Percentiles rank a stretch among this genome's conserved stretches.
Conservation (phyloP, 2,888 invertebrate genomes). For the Neoscelio sp. region DNA sequence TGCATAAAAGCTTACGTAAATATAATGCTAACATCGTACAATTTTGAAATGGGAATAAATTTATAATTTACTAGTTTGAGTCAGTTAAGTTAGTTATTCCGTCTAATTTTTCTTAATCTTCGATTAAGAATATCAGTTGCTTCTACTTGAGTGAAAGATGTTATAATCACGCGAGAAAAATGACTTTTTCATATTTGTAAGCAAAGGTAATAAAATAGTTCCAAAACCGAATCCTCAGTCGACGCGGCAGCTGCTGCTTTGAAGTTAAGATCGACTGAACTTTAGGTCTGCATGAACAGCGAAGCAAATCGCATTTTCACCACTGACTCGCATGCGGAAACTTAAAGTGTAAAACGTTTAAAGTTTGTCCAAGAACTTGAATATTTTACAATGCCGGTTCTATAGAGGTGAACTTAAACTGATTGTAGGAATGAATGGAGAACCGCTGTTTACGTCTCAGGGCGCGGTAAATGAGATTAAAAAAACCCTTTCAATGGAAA, state of each 20-base stretch:
- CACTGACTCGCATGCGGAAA: conserved; percentile 11
- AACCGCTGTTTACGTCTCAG: not conserved
- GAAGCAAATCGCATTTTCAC: conserved; percentile 21
- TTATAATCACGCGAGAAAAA: too few relatives aligned
- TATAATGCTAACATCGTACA: too few relatives aligned
- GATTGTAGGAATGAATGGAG: conserved; percentile 5
- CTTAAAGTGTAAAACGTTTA: conserved; percentile 21
- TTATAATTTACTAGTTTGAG: too few relatives aligned
- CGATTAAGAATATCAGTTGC: too few relatives aligned
- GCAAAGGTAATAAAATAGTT: not conserved
- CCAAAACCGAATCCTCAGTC: not conserved
- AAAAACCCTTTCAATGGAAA: not conserved
- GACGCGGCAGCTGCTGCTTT: not conserved
- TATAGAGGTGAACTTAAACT: conserved; percentile 2
- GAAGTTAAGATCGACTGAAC: conserved; percentile 19
- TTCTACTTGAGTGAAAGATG: too few relatives aligned
- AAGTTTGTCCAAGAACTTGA: conserved; percentile 14
- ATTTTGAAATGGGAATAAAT: too few relatives aligned
- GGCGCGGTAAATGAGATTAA: conserved; percentile 1
- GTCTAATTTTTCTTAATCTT: too few relatives aligned
- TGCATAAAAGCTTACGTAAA: too few relatives aligned
- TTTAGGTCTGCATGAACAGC: not conserved
- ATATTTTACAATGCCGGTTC: conserved; percentile 15
- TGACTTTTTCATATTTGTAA: not conserved
- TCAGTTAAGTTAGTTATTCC: too few relatives aligned